Evolutionary conservation across 1,140 invertebrate species (phyloP).

Genomic region (Portunus trituberculatus): DNA sequence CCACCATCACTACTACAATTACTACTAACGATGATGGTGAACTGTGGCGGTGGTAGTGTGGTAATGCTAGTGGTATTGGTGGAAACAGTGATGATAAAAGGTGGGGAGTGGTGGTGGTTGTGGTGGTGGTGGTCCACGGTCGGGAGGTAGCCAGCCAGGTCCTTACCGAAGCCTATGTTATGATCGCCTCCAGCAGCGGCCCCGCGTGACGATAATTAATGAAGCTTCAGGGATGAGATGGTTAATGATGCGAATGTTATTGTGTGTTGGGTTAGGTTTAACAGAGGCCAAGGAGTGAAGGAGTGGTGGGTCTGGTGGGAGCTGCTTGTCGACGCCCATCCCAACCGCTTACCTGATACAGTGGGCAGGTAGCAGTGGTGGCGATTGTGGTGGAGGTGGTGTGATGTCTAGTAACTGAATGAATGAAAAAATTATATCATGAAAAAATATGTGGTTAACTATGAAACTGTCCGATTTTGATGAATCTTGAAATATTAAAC

Average conservation of each 20-base stretch:
- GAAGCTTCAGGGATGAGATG: neutral
- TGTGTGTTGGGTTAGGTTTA: neutral
- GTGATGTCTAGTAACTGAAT: no score
- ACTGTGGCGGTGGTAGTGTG: neutral
- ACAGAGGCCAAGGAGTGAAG: neutral
- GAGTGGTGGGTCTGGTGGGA: neutral
- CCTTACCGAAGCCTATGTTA: neutral
- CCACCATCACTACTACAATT: no score
- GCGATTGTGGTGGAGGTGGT: no score
- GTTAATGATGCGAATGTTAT: slow-evolving; percentile 1
- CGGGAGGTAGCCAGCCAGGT: neutral
- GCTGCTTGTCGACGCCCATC: no score
- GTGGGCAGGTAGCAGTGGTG: no score
- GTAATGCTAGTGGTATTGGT: neutral
- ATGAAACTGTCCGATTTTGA: no score
- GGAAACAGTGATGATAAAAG: neutral
- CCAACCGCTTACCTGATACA: no score
- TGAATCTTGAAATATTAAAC: no score
- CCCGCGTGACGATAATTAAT: neutral
- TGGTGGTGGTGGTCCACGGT: neutral
- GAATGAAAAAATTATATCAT: no score
- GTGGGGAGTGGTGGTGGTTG: neutral
- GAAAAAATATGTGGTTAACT: no score
- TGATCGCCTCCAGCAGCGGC: neutral
- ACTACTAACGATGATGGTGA: no score